Percentiles rank a stretch among this genome's conserved stretches.
Evolutionary conservation across 2,113 vertebrate species (phyloP).

Genomic region (Crotalus helleri): DNA sequence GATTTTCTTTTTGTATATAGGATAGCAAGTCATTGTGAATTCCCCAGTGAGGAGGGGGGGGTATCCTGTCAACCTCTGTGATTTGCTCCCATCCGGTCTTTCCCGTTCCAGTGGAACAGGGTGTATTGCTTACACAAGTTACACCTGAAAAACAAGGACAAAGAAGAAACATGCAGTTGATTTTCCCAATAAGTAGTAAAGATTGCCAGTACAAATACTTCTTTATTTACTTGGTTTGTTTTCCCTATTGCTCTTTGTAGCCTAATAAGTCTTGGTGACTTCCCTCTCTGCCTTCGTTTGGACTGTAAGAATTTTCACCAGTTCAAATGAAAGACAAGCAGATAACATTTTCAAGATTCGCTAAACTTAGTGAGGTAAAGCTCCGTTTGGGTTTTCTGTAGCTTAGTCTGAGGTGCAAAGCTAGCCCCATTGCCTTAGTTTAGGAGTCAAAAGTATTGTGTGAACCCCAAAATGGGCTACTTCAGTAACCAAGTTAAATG

Average conservation of each 20-base stretch:
- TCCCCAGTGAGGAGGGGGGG: fast-evolving
- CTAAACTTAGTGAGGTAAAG: too few species aligned
- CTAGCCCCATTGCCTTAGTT: too few species aligned
- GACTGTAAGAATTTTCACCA: not conserved
- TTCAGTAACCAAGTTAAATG: too few species aligned
- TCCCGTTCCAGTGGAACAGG: not conserved
- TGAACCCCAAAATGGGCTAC: too few species aligned
- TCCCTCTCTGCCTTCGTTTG: not conserved
- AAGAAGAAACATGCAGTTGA: not conserved
- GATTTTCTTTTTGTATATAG: not conserved
- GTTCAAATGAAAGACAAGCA: too few species aligned
- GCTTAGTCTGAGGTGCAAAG: too few species aligned
- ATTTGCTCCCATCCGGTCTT: not conserved
- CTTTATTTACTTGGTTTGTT: not conserved
- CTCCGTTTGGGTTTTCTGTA: too few species aligned
- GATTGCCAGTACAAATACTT: not conserved
- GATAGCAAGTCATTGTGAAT: not conserved
- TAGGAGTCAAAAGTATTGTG: too few species aligned
- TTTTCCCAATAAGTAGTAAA: not conserved
- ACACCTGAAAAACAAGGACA: not conserved
- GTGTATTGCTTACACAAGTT: not conserved
- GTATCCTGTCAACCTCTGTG: not conserved
- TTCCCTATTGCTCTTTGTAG: fast-evolving
- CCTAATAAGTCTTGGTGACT: not conserved
- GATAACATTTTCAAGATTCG: too few species aligned